A percentile compares a stretch with the other conserved stretches of the same genome.
Evolutionary conservation across 2,113 vertebrate genomes (phyloP).

Genomic region (Nerophis lumbriciformis): DNA sequence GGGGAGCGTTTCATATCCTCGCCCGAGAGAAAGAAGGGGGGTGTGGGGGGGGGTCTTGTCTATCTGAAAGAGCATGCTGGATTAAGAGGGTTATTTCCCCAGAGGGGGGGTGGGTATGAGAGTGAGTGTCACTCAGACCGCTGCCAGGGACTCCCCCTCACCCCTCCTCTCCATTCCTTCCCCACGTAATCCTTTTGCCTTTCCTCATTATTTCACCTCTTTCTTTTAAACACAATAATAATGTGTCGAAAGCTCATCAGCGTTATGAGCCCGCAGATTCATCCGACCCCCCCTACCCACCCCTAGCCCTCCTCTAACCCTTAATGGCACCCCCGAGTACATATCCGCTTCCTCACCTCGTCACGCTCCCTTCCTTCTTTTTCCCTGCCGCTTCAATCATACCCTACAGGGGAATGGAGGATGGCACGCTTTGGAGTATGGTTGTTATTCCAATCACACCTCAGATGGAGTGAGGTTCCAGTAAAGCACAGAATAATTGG

Average conservation of each 20-base stretch:
- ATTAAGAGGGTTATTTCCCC: constrained; percentile 96
- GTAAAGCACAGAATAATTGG: constrained; percentile 76
- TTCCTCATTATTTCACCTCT: not conserved
- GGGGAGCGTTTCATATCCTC: constrained; percentile 83
- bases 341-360: constrained; percentile 39
- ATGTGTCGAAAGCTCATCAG: not conserved
- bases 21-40: constrained; percentile 75
- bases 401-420: constrained; percentile 56
- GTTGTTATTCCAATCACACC: constrained; percentile 80
- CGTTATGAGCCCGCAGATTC: not conserved
- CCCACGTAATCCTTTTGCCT: constrained; percentile 37
- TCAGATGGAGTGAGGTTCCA: constrained; percentile 67
- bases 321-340: constrained; percentile 7
- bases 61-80: constrained; percentile 86
- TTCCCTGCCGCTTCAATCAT: constrained; percentile 47
- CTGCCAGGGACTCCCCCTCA: constrained; percentile 59
- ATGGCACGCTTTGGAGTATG: constrained; percentile 61
- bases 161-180: constrained; percentile 36
- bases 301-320: not conserved
- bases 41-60: constrained; percentile 69
- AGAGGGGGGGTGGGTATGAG: constrained; percentile 73
- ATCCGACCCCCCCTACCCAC: not conserved
- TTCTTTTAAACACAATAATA: not conserved
- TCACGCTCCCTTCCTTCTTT: constrained; percentile 32
- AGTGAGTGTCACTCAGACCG: constrained; percentile 70